Evolutionary conservation across 2,888 invertebrate species (phyloP), one percentile per base, ranked within the genome.

Genomic region (Pterobdella sp.): DNA sequence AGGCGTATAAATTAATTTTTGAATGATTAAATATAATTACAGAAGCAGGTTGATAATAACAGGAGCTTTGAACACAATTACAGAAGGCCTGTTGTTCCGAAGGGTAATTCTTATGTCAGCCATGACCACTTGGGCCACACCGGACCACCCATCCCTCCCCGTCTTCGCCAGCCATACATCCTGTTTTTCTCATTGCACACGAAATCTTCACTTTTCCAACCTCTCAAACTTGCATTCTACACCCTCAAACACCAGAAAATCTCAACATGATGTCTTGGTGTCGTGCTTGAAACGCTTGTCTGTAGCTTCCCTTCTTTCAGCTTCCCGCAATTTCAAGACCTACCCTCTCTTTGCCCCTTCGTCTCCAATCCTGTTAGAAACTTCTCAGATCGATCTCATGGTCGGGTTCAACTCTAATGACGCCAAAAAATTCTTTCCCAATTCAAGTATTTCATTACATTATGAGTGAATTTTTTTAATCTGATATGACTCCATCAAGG

Each of bases 81-180:
- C 60, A 56, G 60, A n/a, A 26, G 60, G 26, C 60, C 18, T 26
- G 60, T 52, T 69, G 52, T 69, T 69, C 69, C 42, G 34, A 22
- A 37, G 69, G 1, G 69, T 52, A 22, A 26, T 49, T 22, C 29
- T 69, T 14, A 36, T 69, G 52, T 42, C 42, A 22, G 69, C 52
- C 18, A 31, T 52, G 22, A 29, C 69, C 18, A 22, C 49, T 31
- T 69, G 69, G 69, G 37, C 69, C 3, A 69, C 69, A 3, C 26
- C 69, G 10, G 31, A 1, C 26, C 0, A 49, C 52, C 52, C 69
- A 26, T 26, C 69, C 2, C 29, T 52, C 32, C 14, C 49, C 29
- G 52, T 26, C 60, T 26, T 56, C n/a, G 60, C 60, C n/a, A 22
- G 60, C n/a, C n/a, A 4, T 26, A 56, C 10, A 22, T 26, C 18